Base-by-base conservation (phyloP, 2,888 invertebrate species). In the Corythucha ciliata region DNA sequence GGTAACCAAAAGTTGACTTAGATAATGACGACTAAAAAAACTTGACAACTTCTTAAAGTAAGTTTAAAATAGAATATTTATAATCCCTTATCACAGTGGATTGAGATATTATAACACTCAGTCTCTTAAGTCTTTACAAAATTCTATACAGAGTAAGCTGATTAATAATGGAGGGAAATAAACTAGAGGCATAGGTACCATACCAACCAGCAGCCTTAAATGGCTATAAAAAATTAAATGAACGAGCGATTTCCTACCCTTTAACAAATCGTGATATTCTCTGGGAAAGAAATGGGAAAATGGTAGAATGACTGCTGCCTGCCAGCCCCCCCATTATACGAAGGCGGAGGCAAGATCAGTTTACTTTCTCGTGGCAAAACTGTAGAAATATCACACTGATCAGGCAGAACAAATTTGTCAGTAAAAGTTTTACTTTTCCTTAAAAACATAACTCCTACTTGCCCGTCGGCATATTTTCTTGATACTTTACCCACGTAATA, bases 291-390 rank as follows among this genome's bases (percentile, higher is more conserved):
- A 40, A 40, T 40, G 8, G 40, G 40, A 20, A 20, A 40, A 14
- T 40, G 40, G 40, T 40, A 40, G 20, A 21, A 40, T 40, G 40
- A 40, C 20, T 40, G 40, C 40, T 40, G 21, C 40, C 40, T 40
- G 14, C 40, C 40, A 24, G 40, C 24, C 40, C 40, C 40, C 22
- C 40, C 10, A 36, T 36, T 36, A 36, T 21, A 12, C 8, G 40
- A 40, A 40, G 40, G 40, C 22, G 40, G 7, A 40, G 40, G 40
- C 40, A 40, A 40, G 20, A 40, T 40, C 22, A 24, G 14, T 36
- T n/a, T 36, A 36, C 16, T n/a, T 36, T 36, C 36, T 6, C 14
- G 40, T 7, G 40, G 40, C 20, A 40, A 40, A 40, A 40, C 40
- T 16, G 40, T 22, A 18, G 40, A 40, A 18, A 40, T 40, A 40